Conservation (phyloP, 1,140 invertebrate species). For the Drosophila willistoni region DNA sequence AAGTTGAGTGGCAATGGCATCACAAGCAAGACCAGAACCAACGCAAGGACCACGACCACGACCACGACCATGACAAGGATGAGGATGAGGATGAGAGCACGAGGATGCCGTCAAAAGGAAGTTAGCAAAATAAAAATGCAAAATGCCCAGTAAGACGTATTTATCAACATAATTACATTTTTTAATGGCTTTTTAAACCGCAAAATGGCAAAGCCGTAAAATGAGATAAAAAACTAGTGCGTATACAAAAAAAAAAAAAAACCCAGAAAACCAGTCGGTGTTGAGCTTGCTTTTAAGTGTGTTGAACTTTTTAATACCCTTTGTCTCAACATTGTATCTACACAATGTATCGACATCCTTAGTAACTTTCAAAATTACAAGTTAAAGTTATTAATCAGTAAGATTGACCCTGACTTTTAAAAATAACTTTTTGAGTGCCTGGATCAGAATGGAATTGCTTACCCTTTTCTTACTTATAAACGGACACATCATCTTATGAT, state of each 20-base stretch:
- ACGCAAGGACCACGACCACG: background rate
- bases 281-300: background rate
- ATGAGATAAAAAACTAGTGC: slow-evolving; percentile 52
- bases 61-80: slow-evolving; percentile 1
- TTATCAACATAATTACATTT: slow-evolving; percentile 83
- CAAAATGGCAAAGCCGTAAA: slow-evolving; percentile 73
- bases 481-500: too few relatives aligned
- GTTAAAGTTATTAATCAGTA: too few relatives aligned
- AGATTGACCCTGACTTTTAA: too few relatives aligned
- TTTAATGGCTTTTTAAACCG: slow-evolving; percentile 82
- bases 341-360: too few relatives aligned
- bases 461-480: too few relatives aligned
- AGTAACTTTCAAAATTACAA: too few relatives aligned
- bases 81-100: background rate
- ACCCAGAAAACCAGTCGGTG: background rate
- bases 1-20: slow-evolving; percentile 64
- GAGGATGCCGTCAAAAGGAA: slow-evolving; percentile 46
- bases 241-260: slow-evolving; percentile 10
- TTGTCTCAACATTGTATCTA: too few relatives aligned
- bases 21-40: slow-evolving; percentile 7
- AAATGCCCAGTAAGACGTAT: slow-evolving; percentile 77
- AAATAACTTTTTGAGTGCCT: too few relatives aligned
- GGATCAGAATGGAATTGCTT: too few relatives aligned
- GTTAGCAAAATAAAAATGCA: slow-evolving; percentile 70
- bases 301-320: background rate